phyloP scores from a whole-genome alignment of 2,888 invertebrate genomes.

The Trichacis sp. region DNA sequence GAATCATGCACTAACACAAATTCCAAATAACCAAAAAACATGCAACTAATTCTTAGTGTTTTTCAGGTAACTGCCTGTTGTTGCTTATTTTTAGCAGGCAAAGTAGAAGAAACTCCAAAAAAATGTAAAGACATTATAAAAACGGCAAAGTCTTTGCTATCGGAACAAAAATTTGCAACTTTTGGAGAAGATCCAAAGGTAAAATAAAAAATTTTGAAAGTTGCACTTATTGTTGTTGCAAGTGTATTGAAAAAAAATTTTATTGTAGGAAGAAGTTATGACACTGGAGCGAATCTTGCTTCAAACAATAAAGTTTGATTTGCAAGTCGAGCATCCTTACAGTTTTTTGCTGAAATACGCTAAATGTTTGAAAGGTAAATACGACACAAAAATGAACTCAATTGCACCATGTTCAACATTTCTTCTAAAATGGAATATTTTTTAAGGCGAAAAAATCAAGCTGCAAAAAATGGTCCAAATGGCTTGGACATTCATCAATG shows the following conservation, averaged over 20 bases:
- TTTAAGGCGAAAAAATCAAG: constrained; percentile 84
- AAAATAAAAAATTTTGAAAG: too few relatives aligned
- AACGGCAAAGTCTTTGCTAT: constrained; percentile 84
- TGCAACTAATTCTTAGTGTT: constrained; percentile 5
- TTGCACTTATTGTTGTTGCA: too few relatives aligned
- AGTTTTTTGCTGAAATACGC: constrained; percentile 92
- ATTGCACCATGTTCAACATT: too few relatives aligned
- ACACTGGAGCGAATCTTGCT: constrained; percentile 94
- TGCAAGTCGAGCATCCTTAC: constrained; percentile 98
- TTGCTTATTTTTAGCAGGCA: constrained; percentile 96
- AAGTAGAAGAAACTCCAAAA: constrained; percentile 99
- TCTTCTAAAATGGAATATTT: neutral
- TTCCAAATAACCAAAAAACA: too few relatives aligned
- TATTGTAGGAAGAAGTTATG: constrained; percentile 81
- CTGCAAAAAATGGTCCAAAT: constrained; percentile 97
- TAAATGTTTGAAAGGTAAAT: constrained; percentile 85
- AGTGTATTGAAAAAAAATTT: neutral
- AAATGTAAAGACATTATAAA: constrained; percentile 98
- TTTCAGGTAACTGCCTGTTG: constrained; percentile 90
- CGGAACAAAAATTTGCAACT: constrained; percentile 85
- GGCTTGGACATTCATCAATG: constrained; percentile 99
- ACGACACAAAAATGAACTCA: neutral
- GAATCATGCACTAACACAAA: too few relatives aligned
- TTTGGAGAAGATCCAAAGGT: constrained; percentile 97
- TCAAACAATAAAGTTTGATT: constrained; percentile 98